These are phyloP conservation scores for Papilio gigon DNA, from an alignment of 2,888 invertebrate species.

Conservation along the genomic window DNA sequence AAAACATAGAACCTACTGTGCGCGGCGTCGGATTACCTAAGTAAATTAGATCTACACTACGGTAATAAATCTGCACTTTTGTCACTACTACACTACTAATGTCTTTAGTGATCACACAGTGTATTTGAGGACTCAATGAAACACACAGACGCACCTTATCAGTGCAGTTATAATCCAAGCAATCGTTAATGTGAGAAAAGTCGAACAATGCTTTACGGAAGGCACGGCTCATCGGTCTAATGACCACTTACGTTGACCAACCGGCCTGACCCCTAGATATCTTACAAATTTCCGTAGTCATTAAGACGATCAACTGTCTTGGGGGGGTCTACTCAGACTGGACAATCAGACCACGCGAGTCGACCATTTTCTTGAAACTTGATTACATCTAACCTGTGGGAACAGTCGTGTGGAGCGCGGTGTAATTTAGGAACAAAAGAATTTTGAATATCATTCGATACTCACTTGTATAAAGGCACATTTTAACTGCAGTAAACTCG, in stretches of 20 bases:
- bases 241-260: constrained; percentile 57
- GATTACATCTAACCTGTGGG: constrained; percentile 72
- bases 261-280: constrained; percentile 43
- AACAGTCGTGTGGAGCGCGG: constrained; percentile 54
- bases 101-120: too few relatives aligned
- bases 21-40: background rate
- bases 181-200: constrained; percentile 68
- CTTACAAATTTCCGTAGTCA: background rate
- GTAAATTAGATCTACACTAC: background rate
- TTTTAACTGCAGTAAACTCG: too few relatives aligned
- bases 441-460: constrained; percentile 9
- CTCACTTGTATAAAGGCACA: too few relatives aligned
- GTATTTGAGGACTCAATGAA: background rate
- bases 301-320: background rate
- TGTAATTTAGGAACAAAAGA: constrained; percentile 50
- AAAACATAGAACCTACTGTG: background rate
- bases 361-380: constrained; percentile 58
- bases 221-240: constrained; percentile 73
- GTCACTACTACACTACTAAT: too few relatives aligned
- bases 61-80: too few relatives aligned
- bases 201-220: constrained; percentile 71
- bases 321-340: constrained; percentile 49
- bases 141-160: background rate
- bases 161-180: background rate
- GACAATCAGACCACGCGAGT: constrained; percentile 56